Evolutionary conservation across 2,888 invertebrate genomes (phyloP).

Genomic region (Drosophila formosana): DNA sequence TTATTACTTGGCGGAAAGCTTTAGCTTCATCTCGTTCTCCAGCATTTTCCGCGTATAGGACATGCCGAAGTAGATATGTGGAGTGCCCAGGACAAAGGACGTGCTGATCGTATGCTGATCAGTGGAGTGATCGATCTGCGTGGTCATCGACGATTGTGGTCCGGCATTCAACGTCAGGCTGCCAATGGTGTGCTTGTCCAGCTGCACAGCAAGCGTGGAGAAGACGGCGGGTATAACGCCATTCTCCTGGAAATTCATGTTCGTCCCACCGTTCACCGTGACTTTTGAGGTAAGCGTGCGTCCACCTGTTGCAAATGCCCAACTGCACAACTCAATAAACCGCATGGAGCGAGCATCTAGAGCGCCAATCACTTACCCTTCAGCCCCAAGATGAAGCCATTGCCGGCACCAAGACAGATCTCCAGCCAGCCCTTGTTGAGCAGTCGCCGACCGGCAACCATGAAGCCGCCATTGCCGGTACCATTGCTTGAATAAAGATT

Average conservation of each 20-base stretch:
- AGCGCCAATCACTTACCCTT: conserved; percentile 86
- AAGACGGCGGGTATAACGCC: conserved; percentile 92
- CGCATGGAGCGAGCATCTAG: not conserved
- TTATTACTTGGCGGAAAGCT: conserved; percentile 91
- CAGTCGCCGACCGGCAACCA: conserved; percentile 91
- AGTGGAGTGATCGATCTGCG: conserved; percentile 92
- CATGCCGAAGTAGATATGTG: conserved; percentile 91
- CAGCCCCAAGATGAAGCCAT: conserved; percentile 91
- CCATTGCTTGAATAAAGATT: conserved; percentile 95
- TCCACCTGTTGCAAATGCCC: conserved; percentile 64
- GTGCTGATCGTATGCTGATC: conserved; percentile 89
- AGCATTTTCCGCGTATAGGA: conserved; percentile 93
- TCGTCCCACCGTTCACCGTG: conserved; percentile 88
- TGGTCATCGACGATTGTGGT: conserved; percentile 91
- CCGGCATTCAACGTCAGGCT: conserved; percentile 93
- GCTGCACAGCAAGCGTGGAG: conserved; percentile 92
- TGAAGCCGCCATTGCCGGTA: conserved; percentile 90
- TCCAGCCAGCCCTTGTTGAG: conserved; percentile 95
- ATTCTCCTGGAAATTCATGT: conserved; percentile 91
- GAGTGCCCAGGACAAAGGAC: conserved; percentile 92
- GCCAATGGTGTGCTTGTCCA: conserved; percentile 95
- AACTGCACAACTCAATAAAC: conserved; percentile 29
- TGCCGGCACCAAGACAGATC: conserved; percentile 93
- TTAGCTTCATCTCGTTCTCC: conserved; percentile 91
- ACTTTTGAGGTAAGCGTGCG: conserved; percentile 72